Evolutionary conservation across 92 coral and sea anemone genomes (phyloP).

Genomic region (Porites cylindrica): DNA sequence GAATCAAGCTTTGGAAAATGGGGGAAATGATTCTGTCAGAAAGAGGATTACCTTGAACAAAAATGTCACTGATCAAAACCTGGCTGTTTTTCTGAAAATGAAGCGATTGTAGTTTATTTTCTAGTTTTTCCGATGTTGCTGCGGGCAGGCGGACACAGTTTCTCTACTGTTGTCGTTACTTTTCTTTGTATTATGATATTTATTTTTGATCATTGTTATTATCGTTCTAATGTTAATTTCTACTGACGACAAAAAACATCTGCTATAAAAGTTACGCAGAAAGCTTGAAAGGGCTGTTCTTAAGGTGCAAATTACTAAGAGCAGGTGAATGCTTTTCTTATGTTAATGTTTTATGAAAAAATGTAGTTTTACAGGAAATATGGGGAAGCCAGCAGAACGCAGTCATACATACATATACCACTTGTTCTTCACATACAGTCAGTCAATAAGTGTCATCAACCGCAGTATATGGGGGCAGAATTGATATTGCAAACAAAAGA

Average conservation of each 20-base stretch:
- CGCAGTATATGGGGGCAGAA: neutral
- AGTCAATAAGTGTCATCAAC: conserved; percentile 25
- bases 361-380: conserved; percentile 29
- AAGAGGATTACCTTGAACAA: neutral
- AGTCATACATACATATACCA: neutral
- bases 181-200: conserved; percentile 6
- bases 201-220: neutral
- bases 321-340: conserved; percentile 28
- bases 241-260: conserved; percentile 25
- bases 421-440: neutral
- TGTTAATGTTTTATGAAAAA: conserved; percentile 39
- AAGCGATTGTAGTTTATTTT: too few species aligned
- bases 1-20: neutral
- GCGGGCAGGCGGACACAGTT: too few species aligned
- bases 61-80: neutral
- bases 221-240: conserved; percentile 33
- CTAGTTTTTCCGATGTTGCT: too few species aligned
- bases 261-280: conserved; percentile 34
- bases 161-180: too few species aligned
- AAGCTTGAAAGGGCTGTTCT: conserved; percentile 29
- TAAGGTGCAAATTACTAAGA: conserved; percentile 6
- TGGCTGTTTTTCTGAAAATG: neutral
- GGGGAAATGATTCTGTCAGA: too few species aligned
- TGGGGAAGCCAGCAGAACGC: conserved; percentile 26
- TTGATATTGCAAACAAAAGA: neutral